Evolutionary conservation across 2,797 vertebrate genomes (phyloP), one percentile per base, ranked within the genome.

Genomic region (Rhadinocentrus ornatus): DNA sequence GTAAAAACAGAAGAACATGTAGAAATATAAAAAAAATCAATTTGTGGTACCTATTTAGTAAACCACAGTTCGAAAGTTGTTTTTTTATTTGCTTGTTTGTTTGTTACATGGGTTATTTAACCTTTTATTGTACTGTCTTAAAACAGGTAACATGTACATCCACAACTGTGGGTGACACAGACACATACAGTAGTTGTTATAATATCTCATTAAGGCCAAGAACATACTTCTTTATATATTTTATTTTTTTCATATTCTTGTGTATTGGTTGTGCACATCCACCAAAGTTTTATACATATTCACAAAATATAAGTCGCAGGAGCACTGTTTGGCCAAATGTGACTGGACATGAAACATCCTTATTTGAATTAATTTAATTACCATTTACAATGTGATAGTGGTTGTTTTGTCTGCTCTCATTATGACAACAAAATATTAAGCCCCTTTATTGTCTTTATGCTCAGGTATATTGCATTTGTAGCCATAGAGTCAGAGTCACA

Each of bases 1-100:
- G n/a, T n/a, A 52, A 58, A 35, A 60, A 62, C 52, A 12, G 53
- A 46, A 48, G 44, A 41, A 41, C 15, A 6, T 41, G 39, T 48
- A n/a, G 8, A n/a, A 8, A 48, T n/a, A 35, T 32, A 54, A 41
- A 61, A 7, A 20, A 1, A 55, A 71, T 26, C 46, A 32, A 56
- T 52, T 3, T 11, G 16, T 55, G 66, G 8, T 22, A 20, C 53
- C 54, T 48, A 39, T 59, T 68, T 48, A 48, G 1, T 54, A 35
- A 72, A 63, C 34, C 50, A 22, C 20, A 64, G 24, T n/a, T n/a
- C n/a, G n/a, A n/a, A n/a, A n/a, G 2, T 37, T 16, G 15, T 1
- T 39, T 39, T 39, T 2, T 44, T 44, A 6, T 44, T 44, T 18
- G 13, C 2, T 44, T 44, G 15, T 18, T 41, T 41, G 39, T 41